Evolutionary conservation across 2,113 vertebrate genomes (phyloP).

Genomic region (Scomber japonicus): DNA sequence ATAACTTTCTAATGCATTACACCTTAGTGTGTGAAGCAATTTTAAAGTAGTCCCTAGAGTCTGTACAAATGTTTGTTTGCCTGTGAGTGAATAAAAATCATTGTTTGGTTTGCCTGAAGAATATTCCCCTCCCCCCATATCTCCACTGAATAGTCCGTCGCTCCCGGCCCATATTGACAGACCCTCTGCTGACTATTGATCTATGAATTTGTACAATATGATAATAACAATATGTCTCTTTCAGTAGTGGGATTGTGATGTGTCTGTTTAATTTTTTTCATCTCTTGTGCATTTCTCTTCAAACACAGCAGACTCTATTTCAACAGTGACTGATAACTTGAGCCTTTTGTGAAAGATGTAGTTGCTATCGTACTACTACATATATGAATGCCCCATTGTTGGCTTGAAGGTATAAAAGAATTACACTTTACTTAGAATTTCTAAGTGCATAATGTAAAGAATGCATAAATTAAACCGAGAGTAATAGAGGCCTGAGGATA

Average conservation of each 20-base stretch:
- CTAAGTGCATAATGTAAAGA: slow-evolving; percentile 24
- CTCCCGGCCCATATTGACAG: slow-evolving; percentile 73
- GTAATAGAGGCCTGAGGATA: slow-evolving; percentile 38
- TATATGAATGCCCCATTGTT: not conserved
- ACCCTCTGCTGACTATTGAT: slow-evolving; percentile 74
- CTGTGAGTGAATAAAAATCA: slow-evolving; percentile 65
- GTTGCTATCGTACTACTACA: not conserved
- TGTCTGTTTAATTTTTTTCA: slow-evolving; percentile 45
- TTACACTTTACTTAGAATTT: slow-evolving; percentile 11
- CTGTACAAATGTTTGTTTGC: slow-evolving; percentile 60
- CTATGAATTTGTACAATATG: slow-evolving; percentile 78
- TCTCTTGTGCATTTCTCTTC: not conserved
- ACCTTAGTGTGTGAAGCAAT: slow-evolving; percentile 49
- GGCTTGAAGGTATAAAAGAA: slow-evolving; percentile 25
- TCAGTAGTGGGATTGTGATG: slow-evolving; percentile 43
- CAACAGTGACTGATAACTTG: not conserved
- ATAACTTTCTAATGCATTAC: slow-evolving; percentile 44
- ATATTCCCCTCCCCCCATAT: slow-evolving; percentile 46
- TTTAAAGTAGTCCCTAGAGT: slow-evolving; percentile 46
- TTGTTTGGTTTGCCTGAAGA: slow-evolving; percentile 59
- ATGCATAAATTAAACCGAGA: slow-evolving; percentile 44
- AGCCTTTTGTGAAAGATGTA: not conserved
- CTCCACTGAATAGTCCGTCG: slow-evolving; percentile 38
- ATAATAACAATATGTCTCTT: slow-evolving; percentile 66
- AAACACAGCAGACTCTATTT: not conserved